Conservation (phyloP, 1,140 invertebrate genomes). For the Drosophila burlai region DNA sequence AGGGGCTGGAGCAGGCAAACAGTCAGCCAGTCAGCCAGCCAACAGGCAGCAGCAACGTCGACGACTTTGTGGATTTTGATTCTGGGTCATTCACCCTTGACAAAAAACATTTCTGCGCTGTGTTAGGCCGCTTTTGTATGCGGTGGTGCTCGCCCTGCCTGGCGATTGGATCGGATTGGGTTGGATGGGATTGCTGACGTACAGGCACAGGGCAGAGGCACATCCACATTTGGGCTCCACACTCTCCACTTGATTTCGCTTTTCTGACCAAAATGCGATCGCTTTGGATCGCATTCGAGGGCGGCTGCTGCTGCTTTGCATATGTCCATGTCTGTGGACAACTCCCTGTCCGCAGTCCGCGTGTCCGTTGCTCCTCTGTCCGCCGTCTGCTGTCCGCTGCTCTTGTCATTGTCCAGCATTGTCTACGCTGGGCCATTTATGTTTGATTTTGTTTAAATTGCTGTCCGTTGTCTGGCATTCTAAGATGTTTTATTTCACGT, state of each 20-base stretch:
- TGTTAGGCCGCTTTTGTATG: slow-evolving; percentile 78
- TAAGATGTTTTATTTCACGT: slow-evolving; percentile 32
- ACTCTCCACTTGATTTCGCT: slow-evolving; percentile 45
- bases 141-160: slow-evolving; percentile 44
- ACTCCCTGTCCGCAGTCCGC: slow-evolving; percentile 34
- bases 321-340: slow-evolving; percentile 33
- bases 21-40: slow-evolving; percentile 41
- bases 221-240: slow-evolving; percentile 64
- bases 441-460: slow-evolving; percentile 78
- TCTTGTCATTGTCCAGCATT: slow-evolving; percentile 57
- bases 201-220: slow-evolving; percentile 45
- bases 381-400: slow-evolving; percentile 2
- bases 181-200: slow-evolving; percentile 64
- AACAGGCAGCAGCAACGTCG: slow-evolving; percentile 41
- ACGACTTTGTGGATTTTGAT: slow-evolving; percentile 81
- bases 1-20: slow-evolving; percentile 38
- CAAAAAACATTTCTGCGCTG: slow-evolving; percentile 79
- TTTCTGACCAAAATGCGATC: slow-evolving; percentile 30
- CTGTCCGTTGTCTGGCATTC: slow-evolving; percentile 43
- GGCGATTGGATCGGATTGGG: slow-evolving; percentile 47
- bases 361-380: slow-evolving; percentile 19
- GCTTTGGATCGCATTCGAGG: slow-evolving; percentile 23
- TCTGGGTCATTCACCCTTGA: slow-evolving; percentile 83
- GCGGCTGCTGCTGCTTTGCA: slow-evolving; percentile 41
- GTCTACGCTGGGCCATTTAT: slow-evolving; percentile 45